Evolutionary conservation across 2,113 vertebrate genomes (phyloP).

Genomic region (Zapus hudsonius): DNA sequence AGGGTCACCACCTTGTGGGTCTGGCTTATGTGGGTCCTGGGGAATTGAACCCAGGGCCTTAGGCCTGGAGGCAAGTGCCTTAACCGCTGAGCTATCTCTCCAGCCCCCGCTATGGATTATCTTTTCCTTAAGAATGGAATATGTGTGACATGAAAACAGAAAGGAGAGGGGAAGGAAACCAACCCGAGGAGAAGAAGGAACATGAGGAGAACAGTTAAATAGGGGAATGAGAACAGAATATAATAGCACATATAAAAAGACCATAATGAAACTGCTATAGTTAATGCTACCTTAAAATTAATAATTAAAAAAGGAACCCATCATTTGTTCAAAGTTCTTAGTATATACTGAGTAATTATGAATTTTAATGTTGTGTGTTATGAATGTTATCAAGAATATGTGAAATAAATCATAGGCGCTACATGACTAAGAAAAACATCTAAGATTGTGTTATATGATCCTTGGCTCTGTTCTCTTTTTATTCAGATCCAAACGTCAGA

Average conservation of each 20-base stretch:
- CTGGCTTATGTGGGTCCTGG: too few relatives aligned
- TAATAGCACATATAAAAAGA: background rate
- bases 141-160: background rate
- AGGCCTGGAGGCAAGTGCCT: too few relatives aligned
- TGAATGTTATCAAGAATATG: conserved; percentile 1
- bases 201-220: background rate
- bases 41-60: too few relatives aligned
- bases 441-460: background rate
- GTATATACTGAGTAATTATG: background rate
- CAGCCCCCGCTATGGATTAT: background rate
- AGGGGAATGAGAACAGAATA: background rate
- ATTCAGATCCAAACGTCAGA: conserved; percentile 64
- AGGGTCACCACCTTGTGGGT: too few relatives aligned
- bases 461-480: background rate
- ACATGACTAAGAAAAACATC: conserved; percentile 12
- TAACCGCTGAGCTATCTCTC: too few relatives aligned
- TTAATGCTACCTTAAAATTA: background rate
- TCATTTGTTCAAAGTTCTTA: background rate
- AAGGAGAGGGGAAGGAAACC: background rate
- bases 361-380: background rate
- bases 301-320: background rate
- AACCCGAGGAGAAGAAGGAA: background rate
- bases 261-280: background rate
- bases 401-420: background rate
- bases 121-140: background rate